Base-by-base conservation (phyloP, 2,113 vertebrate genomes). In the Alethe castanea region DNA sequence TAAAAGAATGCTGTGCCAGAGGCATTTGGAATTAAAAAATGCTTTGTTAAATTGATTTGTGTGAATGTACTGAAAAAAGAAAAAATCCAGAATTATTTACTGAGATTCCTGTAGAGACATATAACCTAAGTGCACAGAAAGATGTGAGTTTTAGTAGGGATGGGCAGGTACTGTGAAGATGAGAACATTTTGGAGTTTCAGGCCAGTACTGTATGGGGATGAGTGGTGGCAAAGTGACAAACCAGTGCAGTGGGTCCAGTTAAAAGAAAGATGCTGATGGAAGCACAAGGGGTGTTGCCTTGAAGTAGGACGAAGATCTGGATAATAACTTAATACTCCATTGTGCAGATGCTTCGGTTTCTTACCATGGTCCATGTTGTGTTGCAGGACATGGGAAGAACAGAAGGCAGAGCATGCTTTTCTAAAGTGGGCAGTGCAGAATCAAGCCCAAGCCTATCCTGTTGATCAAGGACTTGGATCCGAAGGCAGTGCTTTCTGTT, bases 381-480 rank as follows among this genome's bases (percentile, higher is more conserved):
- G 90, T 97, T 98, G 88, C 95, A 99, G 99, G 98, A 88, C 99
- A 99, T 92, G 97, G 98, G 96, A 99, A 99, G 98, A 99, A 99
- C 99, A 99, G 99, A 98, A 99, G 99, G 98, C 99, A 99, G 98
- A 99, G 99, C 98, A 99, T 99, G 99, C 99, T 99, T 96, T 99
- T 99, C 97, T 99, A 92, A 99, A 97, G 97, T 31, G 86, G 95
- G 90, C 83, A 52, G 84, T 88, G 90, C 96, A 74, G 96, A 96
- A 94, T 94, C 92, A 92, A 98, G 97, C 94, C 96, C 97, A 95
- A 94, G 94, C 91, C 96, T 95, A 94, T 96, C 89, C 96, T 97
- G 44, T 38, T 86, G 57, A 33, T 95, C 96, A 94, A 96, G 97
- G 97, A 98, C 96, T 97, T 81, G 94, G 96, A 97, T 95, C 97